Evolutionary conservation across 2,888 invertebrate genomes (phyloP).

Genomic region (Thalpophila matura): DNA sequence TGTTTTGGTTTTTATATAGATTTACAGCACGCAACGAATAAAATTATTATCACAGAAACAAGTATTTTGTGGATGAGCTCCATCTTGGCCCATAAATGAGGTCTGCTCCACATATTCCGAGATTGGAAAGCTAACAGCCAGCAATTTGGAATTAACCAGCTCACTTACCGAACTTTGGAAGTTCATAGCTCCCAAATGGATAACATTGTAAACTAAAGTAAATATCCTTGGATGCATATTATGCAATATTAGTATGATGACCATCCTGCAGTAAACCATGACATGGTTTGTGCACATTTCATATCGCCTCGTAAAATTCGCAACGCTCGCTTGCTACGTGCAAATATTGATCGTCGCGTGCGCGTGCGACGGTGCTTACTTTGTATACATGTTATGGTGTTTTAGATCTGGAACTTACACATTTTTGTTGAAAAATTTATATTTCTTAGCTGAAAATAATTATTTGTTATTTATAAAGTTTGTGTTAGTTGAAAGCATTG

Average conservation of each 20-base stretch:
- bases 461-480: neutral
- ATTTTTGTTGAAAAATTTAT: neutral
- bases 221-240: conserved; percentile 20
- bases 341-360: conserved; percentile 46
- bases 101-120: no score
- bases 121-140: no score
- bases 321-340: conserved; percentile 26
- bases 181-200: no score
- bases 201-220: conserved; percentile 9
- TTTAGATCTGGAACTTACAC: neutral
- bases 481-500: neutral
- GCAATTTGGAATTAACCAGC: no score
- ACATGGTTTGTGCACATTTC: conserved; percentile 45
- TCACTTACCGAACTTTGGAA: no score
- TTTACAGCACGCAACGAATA: neutral
- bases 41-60: neutral
- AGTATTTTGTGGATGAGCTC: neutral
- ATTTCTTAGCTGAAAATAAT: neutral
- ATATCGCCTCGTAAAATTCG: conserved; percentile 52
- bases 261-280: conserved; percentile 51
- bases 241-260: conserved; percentile 1
- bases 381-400: conserved; percentile 9
- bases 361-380: conserved; percentile 30
- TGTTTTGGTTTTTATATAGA: neutral
- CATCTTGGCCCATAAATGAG: no score